Conservation (phyloP, 2,888 invertebrate species). For the Eutolmus rufibarbis region DNA sequence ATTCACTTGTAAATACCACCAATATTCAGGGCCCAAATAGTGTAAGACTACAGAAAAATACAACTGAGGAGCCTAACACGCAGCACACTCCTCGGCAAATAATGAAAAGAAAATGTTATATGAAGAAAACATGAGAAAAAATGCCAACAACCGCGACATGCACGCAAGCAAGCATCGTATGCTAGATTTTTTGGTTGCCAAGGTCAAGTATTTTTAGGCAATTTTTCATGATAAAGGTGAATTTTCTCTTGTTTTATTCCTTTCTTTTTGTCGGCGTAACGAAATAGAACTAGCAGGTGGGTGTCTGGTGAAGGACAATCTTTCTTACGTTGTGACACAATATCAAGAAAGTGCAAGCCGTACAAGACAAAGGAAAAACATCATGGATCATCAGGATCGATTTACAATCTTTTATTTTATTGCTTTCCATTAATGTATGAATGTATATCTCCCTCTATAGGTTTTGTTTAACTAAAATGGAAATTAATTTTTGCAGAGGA, state of each 20-base stretch:
- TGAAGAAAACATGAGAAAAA: background rate
- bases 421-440: background rate
- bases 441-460: background rate
- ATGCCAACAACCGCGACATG: conserved; percentile 11
- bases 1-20: conserved; percentile 17
- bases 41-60: background rate
- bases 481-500: no score
- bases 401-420: background rate
- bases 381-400: background rate
- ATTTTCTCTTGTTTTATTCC: background rate
- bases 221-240: background rate
- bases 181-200: conserved; percentile 22
- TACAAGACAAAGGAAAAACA: background rate
- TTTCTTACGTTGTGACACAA: background rate
- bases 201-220: conserved; percentile 33
- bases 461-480: no score
- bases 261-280: background rate
- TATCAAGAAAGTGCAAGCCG: background rate
- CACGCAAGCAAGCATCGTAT: conserved; percentile 17
- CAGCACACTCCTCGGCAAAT: background rate
- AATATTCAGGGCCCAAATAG: background rate
- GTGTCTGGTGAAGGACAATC: background rate
- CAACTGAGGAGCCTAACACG: background rate
- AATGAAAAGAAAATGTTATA: background rate
- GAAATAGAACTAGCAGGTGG: background rate